phyloP scores from a whole-genome alignment of 2,888 invertebrate species.

The Carabus problematicus region DNA sequence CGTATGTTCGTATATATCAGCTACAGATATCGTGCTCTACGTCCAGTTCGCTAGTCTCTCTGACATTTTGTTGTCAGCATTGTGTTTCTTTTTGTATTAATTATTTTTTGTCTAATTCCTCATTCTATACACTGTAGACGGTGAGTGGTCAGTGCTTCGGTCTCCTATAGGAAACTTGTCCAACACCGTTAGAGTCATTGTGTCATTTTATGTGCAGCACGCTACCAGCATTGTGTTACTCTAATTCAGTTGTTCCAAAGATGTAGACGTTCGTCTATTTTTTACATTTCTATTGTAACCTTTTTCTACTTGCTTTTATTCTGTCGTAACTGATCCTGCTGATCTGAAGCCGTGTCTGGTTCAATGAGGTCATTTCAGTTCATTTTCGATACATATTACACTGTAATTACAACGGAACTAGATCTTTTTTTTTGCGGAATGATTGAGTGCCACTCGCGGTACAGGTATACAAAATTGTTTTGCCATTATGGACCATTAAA shows the following conservation, averaged over 20 bases:
- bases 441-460: neutral
- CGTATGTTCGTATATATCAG: too few species aligned
- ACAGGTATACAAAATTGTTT: neutral
- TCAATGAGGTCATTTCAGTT: too few species aligned
- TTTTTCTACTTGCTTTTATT: neutral
- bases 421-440: neutral
- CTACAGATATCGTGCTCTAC: neutral
- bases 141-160: conserved; percentile 1
- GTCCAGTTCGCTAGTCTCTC: neutral
- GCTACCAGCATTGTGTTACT: conserved; percentile 26
- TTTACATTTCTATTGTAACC: neutral
- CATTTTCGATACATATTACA: neutral
- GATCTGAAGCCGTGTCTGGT: too few species aligned
- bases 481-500: neutral
- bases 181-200: conserved; percentile 34
- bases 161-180: conserved; percentile 35
- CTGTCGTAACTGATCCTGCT: too few species aligned
- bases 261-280: too few species aligned
- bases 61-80: conserved; percentile 36
- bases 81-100: conserved; percentile 34
- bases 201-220: conserved; percentile 35
- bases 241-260: conserved; percentile 33
- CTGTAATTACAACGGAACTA: neutral
- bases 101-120: conserved; percentile 38
- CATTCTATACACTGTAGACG: neutral